phyloP scores from a whole-genome alignment of 1,140 invertebrate species.

The Heliconius himera region DNA sequence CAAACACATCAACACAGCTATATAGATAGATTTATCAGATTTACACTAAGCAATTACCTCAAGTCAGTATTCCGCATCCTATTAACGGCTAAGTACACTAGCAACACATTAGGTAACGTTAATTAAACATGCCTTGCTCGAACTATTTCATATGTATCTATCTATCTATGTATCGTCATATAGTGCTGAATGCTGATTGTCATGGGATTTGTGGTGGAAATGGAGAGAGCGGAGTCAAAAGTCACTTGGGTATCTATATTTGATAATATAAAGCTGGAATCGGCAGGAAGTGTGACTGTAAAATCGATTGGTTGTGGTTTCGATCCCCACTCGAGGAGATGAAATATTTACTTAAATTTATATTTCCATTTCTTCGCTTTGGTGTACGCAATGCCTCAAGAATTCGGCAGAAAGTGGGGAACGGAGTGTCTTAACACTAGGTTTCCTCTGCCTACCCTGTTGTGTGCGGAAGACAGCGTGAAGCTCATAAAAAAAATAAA shows the following conservation, averaged over 20 bases:
- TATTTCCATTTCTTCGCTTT: no score
- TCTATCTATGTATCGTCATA: not conserved
- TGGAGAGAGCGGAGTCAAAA: not conserved
- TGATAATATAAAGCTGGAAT: no score
- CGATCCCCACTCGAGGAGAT: no score
- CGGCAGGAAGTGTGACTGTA: no score
- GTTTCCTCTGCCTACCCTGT: no score
- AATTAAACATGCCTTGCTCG: conserved; percentile 23
- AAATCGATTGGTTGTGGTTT: no score
- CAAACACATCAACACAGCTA: not conserved
- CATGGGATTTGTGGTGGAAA: not conserved
- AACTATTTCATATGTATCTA: conserved; percentile 9
- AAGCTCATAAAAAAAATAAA: no score
- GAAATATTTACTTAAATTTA: no score
- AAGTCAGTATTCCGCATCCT: conserved; percentile 29
- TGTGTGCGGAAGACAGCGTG: no score
- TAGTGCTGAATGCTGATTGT: not conserved
- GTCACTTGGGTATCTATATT: not conserved
- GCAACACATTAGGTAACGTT: conserved; percentile 30
- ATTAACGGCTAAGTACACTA: conserved; percentile 25
- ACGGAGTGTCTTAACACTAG: no score
- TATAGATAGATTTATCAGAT: conserved; percentile 22
- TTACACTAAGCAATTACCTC: conserved; percentile 27
- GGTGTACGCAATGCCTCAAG: no score
- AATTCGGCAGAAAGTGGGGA: no score